Percentiles rank a stretch among this genome's conserved stretches.
Conservation (phyloP, 2,113 vertebrate genomes). For the Polyodon spathula region DNA sequence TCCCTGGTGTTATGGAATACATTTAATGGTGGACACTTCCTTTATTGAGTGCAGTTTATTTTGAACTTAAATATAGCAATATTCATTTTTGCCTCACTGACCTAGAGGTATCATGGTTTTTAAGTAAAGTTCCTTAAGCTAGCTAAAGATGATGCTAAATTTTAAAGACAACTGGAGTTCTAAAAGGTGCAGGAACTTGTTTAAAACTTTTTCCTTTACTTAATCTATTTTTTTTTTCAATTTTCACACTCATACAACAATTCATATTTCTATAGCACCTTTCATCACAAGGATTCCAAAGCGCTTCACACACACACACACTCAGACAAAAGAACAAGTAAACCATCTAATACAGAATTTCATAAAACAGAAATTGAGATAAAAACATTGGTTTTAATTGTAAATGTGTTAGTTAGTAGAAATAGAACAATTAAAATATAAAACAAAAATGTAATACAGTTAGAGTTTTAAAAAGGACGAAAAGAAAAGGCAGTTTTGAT, state of each 20-base stretch:
- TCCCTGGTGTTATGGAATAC: constrained; percentile 38
- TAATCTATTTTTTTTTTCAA: neutral
- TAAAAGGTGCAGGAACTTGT: neutral
- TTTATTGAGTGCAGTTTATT: constrained; percentile 33
- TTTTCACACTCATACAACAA: neutral
- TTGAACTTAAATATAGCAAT: constrained; percentile 29
- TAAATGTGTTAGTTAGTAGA: too few relatives aligned
- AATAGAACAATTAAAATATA: too few relatives aligned
- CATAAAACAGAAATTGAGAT: too few relatives aligned
- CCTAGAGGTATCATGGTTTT: constrained; percentile 16
- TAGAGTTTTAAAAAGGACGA: too few relatives aligned
- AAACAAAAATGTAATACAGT: too few relatives aligned
- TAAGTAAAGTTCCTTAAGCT: constrained; percentile 20
- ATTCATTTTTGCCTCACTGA: constrained; percentile 21
- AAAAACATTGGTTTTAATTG: neutral
- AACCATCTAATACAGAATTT: too few relatives aligned
- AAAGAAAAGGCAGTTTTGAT: too few relatives aligned
- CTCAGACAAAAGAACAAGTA: too few relatives aligned
- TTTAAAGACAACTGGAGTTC: constrained; percentile 17
- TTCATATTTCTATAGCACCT: too few relatives aligned
- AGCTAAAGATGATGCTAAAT: constrained; percentile 24
- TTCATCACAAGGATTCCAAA: too few relatives aligned
- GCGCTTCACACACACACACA: too few relatives aligned
- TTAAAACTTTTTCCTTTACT: constrained; percentile 1
- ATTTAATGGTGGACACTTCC: constrained; percentile 35